These are phyloP conservation scores for Gerris buenoi DNA, from an alignment of 1,140 invertebrate genomes.

Conservation along the genomic window DNA sequence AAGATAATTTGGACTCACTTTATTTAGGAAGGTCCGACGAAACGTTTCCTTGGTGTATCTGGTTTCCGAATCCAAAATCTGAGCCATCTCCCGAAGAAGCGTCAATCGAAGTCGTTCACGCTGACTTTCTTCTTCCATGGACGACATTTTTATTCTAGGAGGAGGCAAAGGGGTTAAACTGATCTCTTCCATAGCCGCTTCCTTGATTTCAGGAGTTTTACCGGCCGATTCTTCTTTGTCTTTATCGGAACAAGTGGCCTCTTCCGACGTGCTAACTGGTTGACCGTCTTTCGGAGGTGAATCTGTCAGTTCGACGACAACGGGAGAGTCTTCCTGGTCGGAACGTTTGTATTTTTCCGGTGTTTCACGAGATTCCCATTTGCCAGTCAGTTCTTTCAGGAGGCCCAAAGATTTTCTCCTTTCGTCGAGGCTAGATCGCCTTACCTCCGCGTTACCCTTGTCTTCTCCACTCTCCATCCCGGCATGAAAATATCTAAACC, in stretches of 20 bases:
- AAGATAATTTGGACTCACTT: slow-evolving; percentile 33
- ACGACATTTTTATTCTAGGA: slow-evolving; percentile 31
- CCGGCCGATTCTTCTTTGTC: too few relatives aligned
- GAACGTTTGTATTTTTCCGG: neutral
- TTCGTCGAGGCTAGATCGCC: neutral
- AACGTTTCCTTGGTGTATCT: slow-evolving; percentile 44
- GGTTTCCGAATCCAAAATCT: slow-evolving; percentile 35
- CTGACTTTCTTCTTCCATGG: slow-evolving; percentile 48
- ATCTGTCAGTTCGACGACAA: neutral
- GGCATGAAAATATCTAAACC: neutral
- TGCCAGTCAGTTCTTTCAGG: neutral
- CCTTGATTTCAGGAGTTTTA: neutral
- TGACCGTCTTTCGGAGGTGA: neutral
- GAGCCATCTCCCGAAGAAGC: slow-evolving; percentile 43
- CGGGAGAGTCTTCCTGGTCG: too few relatives aligned
- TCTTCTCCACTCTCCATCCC: neutral
- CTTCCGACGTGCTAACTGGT: neutral
- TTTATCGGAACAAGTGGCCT: neutral
- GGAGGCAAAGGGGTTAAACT: neutral
- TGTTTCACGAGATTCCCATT: neutral
- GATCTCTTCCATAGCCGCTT: neutral
- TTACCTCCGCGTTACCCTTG: neutral
- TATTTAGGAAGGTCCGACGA: slow-evolving; percentile 44
- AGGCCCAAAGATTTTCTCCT: neutral
- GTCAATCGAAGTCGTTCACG: slow-evolving; percentile 37